Evolutionary conservation across 2,797 vertebrate genomes (phyloP).

Genomic region (Arnoldichthys spilopterus): DNA sequence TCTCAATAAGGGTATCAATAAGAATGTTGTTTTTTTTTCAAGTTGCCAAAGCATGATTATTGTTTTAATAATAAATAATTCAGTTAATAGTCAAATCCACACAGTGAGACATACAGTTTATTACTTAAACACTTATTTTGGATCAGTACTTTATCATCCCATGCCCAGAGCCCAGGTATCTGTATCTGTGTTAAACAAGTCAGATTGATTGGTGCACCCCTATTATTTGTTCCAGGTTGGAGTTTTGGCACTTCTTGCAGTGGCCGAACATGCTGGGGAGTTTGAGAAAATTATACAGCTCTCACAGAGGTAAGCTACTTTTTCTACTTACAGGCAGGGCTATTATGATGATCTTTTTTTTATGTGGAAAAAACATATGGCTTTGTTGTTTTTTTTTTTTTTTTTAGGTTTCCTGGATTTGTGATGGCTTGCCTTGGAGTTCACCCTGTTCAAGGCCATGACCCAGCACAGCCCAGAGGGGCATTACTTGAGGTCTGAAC

Average conservation of each 20-base stretch:
- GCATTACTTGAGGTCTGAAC: slow-evolving; percentile 81
- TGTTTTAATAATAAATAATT: too few relatives aligned
- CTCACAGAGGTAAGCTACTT: slow-evolving; percentile 81
- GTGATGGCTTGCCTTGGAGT: slow-evolving; percentile 90
- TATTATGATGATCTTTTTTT: background rate
- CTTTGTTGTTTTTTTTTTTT: background rate
- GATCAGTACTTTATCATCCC: too few relatives aligned
- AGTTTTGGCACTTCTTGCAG: slow-evolving; percentile 84
- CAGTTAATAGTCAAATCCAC: too few relatives aligned
- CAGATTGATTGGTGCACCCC: too few relatives aligned
- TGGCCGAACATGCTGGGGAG: slow-evolving; percentile 88
- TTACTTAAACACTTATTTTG: too few relatives aligned
- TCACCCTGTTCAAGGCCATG: slow-evolving; percentile 87
- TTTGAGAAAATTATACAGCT: slow-evolving; percentile 89
- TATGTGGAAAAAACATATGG: background rate
- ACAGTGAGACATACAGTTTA: too few relatives aligned
- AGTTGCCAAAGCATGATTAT: too few relatives aligned
- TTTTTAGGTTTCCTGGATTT: slow-evolving; percentile 84
- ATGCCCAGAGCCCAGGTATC: too few relatives aligned
- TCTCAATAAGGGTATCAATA: too few relatives aligned
- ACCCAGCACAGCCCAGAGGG: slow-evolving; percentile 78
- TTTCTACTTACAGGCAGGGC: background rate
- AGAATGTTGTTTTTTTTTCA: too few relatives aligned
- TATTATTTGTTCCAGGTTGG: slow-evolving; percentile 76
- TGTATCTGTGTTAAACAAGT: too few relatives aligned